Conservation (phyloP, 2,113 vertebrate genomes). For the Chaetura pelagica region DNA sequence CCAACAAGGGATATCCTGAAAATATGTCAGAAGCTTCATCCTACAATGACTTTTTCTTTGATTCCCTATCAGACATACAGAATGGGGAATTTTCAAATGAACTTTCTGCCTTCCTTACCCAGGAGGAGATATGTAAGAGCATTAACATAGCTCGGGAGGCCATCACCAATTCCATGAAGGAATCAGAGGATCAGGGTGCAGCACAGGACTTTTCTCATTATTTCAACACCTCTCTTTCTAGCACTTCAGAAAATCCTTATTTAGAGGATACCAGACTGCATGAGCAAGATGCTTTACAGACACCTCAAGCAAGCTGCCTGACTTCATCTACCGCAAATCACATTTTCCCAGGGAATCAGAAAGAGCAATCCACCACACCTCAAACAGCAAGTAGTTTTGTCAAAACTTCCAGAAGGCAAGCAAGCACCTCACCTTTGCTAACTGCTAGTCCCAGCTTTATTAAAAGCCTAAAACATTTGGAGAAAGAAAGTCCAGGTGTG, state of each 20-base stretch:
- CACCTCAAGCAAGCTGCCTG: background rate
- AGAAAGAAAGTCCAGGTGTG: slow-evolving; percentile 5
- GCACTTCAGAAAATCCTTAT: slow-evolving; percentile 51
- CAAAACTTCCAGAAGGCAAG: slow-evolving; percentile 52
- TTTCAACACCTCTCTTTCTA: slow-evolving; percentile 20
- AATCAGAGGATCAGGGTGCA: slow-evolving; percentile 39
- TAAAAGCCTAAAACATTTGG: slow-evolving; percentile 66
- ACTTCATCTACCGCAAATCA: background rate
- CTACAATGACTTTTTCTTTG: slow-evolving; percentile 82
- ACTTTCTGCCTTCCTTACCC: slow-evolving; percentile 92
- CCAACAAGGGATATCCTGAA: slow-evolving; percentile 62
- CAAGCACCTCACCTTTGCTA: slow-evolving; percentile 53
- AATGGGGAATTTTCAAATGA: slow-evolving; percentile 82
- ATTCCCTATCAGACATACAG: slow-evolving; percentile 82
- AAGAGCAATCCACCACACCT: background rate
- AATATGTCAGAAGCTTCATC: slow-evolving; percentile 81
- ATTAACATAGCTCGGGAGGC: slow-evolving; percentile 91
- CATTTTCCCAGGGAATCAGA: background rate
- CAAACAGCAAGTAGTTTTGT: slow-evolving; percentile 35
- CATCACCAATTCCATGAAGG: slow-evolving; percentile 76
- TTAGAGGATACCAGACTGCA: background rate
- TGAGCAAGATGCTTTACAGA: background rate
- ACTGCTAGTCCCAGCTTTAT: slow-evolving; percentile 73
- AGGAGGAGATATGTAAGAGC: slow-evolving; percentile 92
- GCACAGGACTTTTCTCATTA: slow-evolving; percentile 71